These are phyloP conservation scores for Metopia argyrocephala DNA, from an alignment of 2,888 invertebrate genomes.

Conservation along the genomic window DNA sequence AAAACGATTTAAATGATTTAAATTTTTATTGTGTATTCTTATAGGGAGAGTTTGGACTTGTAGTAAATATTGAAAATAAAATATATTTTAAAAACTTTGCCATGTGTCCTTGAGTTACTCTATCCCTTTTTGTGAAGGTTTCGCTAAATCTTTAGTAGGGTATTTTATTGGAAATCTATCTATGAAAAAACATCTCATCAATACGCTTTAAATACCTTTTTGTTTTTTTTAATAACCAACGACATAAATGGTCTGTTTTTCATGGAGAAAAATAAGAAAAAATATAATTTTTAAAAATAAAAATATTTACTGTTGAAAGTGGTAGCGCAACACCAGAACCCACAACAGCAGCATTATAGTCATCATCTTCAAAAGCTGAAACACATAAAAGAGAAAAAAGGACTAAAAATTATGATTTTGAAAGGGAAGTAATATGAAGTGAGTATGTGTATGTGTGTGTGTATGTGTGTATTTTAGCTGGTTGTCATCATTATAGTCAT, in stretches of 20 bases:
- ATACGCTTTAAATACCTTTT: background rate
- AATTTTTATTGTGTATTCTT: too few species aligned
- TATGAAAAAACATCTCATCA: background rate
- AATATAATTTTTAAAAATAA: conserved; percentile 32
- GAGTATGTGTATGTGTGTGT: background rate
- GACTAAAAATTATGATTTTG: background rate
- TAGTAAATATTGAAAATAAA: too few species aligned
- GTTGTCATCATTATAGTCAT: conserved; percentile 2
- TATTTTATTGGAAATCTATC: too few species aligned
- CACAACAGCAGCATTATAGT: conserved; percentile 8
- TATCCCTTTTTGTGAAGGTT: too few species aligned
- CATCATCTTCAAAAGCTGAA: background rate
- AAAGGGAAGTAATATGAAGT: conserved; percentile 14
- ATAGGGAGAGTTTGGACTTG: too few species aligned
- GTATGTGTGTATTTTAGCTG: background rate
- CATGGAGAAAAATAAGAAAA: background rate
- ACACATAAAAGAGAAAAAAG: background rate
- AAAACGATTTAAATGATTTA: too few species aligned
- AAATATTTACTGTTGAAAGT: conserved; percentile 52
- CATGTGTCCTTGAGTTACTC: too few species aligned
- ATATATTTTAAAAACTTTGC: too few species aligned
- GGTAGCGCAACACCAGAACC: too few species aligned
- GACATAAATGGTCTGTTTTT: conserved; percentile 17
- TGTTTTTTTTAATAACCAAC: conserved; percentile 23
- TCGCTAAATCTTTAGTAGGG: too few species aligned